phyloP scores from a whole-genome alignment of 2,888 invertebrate species.

The Xiphydria camelus region DNA sequence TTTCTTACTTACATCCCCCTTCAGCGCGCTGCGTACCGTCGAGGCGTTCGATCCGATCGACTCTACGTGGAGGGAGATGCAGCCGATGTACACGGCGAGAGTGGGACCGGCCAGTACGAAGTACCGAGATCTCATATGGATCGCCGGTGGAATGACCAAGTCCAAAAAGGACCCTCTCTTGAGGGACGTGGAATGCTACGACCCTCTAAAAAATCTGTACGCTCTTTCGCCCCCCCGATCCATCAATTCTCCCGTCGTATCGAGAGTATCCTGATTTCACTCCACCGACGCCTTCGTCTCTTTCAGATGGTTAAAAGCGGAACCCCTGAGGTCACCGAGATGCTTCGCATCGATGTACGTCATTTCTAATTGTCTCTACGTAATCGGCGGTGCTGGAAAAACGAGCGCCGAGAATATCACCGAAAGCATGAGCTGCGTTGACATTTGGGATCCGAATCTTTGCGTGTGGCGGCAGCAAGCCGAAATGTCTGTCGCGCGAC shows the following conservation, averaged over 20 bases:
- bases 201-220: constrained; percentile 66
- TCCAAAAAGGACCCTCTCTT: constrained; percentile 63
- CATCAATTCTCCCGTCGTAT: not conserved
- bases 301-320: constrained; percentile 41
- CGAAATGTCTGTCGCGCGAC: constrained; percentile 68
- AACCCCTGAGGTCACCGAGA: constrained; percentile 41
- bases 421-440: constrained; percentile 64
- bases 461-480: constrained; percentile 64
- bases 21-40: constrained; percentile 65
- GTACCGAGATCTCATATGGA: constrained; percentile 71
- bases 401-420: constrained; percentile 58
- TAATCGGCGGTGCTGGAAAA: constrained; percentile 71
- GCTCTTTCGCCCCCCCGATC: no score
- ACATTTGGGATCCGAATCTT: constrained; percentile 64
- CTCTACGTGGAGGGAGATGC: constrained; percentile 64
- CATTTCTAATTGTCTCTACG: constrained; percentile 62
- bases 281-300: not conserved
- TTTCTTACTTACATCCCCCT: no score
- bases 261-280: not conserved
- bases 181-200: constrained; percentile 68
- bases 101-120: constrained; percentile 67
- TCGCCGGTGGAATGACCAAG: constrained; percentile 72
- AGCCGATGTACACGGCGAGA: constrained; percentile 64
- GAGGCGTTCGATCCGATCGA: constrained; percentile 65
- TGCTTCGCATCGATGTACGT: constrained; percentile 48